phyloP scores from a whole-genome alignment of 2,113 vertebrate genomes.

The Micronycteris hirsuta region DNA sequence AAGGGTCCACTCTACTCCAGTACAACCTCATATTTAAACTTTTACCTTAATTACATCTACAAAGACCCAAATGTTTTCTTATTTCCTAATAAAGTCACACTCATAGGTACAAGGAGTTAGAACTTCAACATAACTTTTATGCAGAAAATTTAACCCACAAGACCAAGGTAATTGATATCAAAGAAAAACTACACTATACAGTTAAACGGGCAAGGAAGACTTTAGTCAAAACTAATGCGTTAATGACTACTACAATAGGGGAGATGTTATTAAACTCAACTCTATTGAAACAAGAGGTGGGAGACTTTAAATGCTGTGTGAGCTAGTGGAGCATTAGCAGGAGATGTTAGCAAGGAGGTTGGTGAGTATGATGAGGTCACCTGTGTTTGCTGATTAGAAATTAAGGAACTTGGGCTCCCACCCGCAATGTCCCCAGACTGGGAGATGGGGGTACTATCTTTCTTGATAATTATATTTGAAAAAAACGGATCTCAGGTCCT shows the following conservation, averaged over 20 bases:
- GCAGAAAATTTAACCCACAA: not conserved
- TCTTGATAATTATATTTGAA: not conserved
- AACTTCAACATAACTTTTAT: not conserved
- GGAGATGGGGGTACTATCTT: not conserved
- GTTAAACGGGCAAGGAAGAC: not conserved
- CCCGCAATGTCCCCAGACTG: not conserved
- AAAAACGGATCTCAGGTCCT: not conserved
- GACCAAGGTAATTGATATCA: not conserved
- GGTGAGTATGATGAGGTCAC: not conserved
- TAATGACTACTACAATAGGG: not conserved
- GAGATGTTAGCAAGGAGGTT: not conserved
- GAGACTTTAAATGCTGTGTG: not conserved
- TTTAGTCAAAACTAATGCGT: not conserved
- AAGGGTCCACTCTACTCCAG: not conserved
- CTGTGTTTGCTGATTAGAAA: not conserved
- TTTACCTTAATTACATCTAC: not conserved
- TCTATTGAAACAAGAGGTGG: not conserved
- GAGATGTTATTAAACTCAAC: not conserved
- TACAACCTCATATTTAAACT: not conserved
- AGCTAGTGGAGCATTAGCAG: not conserved
- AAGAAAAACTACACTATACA: not conserved
- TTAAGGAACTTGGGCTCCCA: not conserved
- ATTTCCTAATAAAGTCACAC: not conserved
- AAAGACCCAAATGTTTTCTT: not conserved
- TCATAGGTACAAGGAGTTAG: not conserved